Evolutionary conservation across 30 jellyfish, hydroid and myxozoan genomes (phyloP).

Genomic region (Aurelia aurita): DNA sequence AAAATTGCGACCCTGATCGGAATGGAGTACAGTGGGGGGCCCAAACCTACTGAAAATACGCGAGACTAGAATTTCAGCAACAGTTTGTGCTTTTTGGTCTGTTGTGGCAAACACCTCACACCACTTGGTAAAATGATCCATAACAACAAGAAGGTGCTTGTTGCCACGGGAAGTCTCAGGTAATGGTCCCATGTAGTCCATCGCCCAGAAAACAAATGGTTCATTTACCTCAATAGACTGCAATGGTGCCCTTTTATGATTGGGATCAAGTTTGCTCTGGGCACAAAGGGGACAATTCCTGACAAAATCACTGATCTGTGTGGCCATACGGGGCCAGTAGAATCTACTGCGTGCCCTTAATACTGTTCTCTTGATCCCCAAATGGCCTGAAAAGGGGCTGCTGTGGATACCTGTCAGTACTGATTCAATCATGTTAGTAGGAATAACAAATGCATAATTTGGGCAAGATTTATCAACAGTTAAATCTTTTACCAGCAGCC

Average conservation of each 20-base stretch:
- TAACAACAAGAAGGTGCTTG: conserved; percentile 62
- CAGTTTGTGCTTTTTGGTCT: too few species aligned
- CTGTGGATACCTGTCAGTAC: conserved; percentile 60
- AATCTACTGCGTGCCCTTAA: conserved; percentile 26
- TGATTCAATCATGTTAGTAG: conserved; percentile 4
- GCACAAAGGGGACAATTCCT: conserved; percentile 50
- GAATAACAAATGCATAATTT: conserved; percentile 34
- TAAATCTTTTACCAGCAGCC: conserved; percentile 18
- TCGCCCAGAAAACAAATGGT: conserved; percentile 57
- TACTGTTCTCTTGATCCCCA: conserved; percentile 46
- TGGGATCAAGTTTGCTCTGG: background rate
- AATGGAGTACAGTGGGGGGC: conserved; percentile 17
- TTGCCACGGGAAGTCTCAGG: conserved; percentile 68
- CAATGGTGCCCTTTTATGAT: conserved; percentile 43
- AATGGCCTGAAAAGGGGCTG: conserved; percentile 55
- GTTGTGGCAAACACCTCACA: conserved; percentile 11
- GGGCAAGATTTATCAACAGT: conserved; percentile 14
- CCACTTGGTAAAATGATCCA: conserved; percentile 74
- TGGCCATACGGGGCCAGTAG: conserved; percentile 60
- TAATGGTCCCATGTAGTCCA: conserved; percentile 72
- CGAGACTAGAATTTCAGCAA: conserved; percentile 33
- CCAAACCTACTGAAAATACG: conserved; percentile 30
- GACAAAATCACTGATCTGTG: conserved; percentile 13
- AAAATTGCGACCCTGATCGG: conserved; percentile 18
- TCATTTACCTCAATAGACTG: conserved; percentile 43